Conservation (phyloP, 1,140 invertebrate genomes). For the Tachypleus tridentatus region DNA sequence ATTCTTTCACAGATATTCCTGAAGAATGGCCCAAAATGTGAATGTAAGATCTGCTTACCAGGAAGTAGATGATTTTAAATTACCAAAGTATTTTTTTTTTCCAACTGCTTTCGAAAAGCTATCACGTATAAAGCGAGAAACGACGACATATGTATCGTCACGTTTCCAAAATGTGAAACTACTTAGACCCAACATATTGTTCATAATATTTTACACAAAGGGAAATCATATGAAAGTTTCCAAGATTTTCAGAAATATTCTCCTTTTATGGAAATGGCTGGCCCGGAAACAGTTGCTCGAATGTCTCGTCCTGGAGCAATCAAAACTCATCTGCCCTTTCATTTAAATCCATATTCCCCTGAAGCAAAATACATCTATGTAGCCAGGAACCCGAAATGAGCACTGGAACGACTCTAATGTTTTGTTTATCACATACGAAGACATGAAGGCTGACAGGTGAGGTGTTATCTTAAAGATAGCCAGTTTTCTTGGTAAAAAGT, state of each 20-base stretch:
- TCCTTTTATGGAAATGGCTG: constrained; percentile 3
- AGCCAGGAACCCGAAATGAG: constrained; percentile 1
- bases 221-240: background rate
- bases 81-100: background rate
- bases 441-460: constrained; percentile 9
- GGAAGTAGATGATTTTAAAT: background rate
- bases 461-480: constrained; percentile 5
- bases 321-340: constrained; percentile 10
- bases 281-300: constrained; percentile 6
- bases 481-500: constrained; percentile 32
- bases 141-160: constrained; percentile 14
- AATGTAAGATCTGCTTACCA: background rate
- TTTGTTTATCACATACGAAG: constrained; percentile 14
- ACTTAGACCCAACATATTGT: constrained; percentile 16
- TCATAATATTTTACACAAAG: constrained; percentile 1
- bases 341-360: constrained; percentile 3
- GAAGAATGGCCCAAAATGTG: too few relatives aligned
- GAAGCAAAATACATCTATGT: constrained; percentile 9
- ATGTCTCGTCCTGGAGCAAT: constrained; percentile 1
- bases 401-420: constrained; percentile 8
- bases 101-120: background rate
- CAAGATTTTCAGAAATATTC: background rate
- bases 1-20: too few relatives aligned
- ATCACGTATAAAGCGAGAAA: background rate
- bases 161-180: constrained; percentile 15